Evolutionary conservation across 2,888 invertebrate genomes (phyloP).

Genomic region (Erannis defoliaria): DNA sequence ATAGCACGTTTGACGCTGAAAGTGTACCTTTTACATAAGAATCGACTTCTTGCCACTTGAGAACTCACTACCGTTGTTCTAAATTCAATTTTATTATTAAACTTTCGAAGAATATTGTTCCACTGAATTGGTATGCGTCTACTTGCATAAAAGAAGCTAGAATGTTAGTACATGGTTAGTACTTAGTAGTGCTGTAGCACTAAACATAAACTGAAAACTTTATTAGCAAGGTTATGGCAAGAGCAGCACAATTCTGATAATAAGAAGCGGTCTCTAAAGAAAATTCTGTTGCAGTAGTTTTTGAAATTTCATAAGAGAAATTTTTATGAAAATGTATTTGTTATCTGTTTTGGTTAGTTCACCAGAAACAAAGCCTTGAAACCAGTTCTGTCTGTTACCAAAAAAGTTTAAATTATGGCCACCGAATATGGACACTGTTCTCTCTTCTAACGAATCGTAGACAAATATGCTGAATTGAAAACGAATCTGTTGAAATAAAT

Average conservation of each 20-base stretch:
- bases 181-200: constrained; percentile 13
- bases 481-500: not conserved
- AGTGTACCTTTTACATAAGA: too few species aligned
- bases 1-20: too few species aligned
- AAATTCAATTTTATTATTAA: not conserved
- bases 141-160: constrained; percentile 22
- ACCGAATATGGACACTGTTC: not conserved
- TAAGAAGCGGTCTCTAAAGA: constrained; percentile 8
- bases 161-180: constrained; percentile 21
- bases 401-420: not conserved
- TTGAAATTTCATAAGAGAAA: not conserved
- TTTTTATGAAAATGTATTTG: not conserved
- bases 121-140: constrained; percentile 23
- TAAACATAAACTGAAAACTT: constrained; percentile 36
- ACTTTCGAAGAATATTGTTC: constrained; percentile 12
- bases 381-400: not conserved
- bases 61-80: not conserved
- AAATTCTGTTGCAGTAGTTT: constrained; percentile 19
- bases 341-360: not conserved
- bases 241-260: constrained; percentile 14
- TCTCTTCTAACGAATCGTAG: not conserved
- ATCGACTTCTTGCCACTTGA: too few species aligned
- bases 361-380: not conserved
- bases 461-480: not conserved
- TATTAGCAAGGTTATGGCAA: constrained; percentile 34